Evolutionary conservation across 92 coral and sea anemone species (phyloP).

Genomic region (Actinostola sp.): DNA sequence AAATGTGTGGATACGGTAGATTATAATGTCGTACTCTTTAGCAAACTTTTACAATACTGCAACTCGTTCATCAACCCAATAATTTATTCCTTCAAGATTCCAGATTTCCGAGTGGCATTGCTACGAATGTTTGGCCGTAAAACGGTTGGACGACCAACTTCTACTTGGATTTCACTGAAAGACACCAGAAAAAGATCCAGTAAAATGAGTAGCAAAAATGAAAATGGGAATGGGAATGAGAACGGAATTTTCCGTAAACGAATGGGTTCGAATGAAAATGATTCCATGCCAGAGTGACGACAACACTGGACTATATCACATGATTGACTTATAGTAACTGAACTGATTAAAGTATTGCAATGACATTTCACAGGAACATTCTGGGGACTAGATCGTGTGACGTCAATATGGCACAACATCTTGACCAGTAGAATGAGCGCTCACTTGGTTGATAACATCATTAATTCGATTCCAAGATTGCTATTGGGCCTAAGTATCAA

Average conservation of each 20-base stretch:
- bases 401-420: too few species aligned
- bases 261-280: conserved; percentile 9
- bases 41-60: conserved; percentile 68
- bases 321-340: too few species aligned
- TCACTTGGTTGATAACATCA: too few species aligned
- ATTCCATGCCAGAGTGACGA: conserved; percentile 6
- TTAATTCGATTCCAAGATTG: too few species aligned
- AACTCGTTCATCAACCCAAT: conserved; percentile 80
- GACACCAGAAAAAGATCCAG: conserved; percentile 15
- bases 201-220: background rate
- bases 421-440: too few species aligned
- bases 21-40: conserved; percentile 22
- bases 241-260: conserved; percentile 30
- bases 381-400: background rate
- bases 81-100: conserved; percentile 76
- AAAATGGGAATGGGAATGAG: conserved; percentile 41
- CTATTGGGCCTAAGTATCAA: too few species aligned
- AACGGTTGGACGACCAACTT: background rate
- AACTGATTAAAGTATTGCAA: too few species aligned
- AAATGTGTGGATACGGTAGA: background rate
- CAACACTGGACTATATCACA: background rate
- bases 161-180: conserved; percentile 35
- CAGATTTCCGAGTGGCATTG: conserved; percentile 70
- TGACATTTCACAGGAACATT: too few species aligned
- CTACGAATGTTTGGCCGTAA: conserved; percentile 41